Evolutionary conservation across 1,140 invertebrate genomes (phyloP).

Genomic region (Papilio polyxenes): DNA sequence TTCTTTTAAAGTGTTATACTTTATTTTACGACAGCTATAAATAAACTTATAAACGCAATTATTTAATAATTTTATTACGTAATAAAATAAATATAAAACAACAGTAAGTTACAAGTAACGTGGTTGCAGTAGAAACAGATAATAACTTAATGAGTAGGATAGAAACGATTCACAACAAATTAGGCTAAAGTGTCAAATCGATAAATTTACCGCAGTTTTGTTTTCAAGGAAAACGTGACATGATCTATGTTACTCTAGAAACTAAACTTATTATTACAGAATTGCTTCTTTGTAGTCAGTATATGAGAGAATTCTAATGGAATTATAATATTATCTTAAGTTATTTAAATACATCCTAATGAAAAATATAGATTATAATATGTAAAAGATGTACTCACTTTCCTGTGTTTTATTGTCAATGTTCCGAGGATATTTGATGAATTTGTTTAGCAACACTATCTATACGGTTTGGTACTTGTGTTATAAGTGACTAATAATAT

Average conservation of each 20-base stretch:
- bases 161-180: conserved; percentile 68
- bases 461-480: conserved; percentile 70
- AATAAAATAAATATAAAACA: background rate
- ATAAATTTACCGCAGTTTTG: conserved; percentile 82
- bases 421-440: conserved; percentile 54
- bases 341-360: background rate
- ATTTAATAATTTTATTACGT: conserved; percentile 24
- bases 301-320: background rate
- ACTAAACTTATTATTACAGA: conserved; percentile 18
- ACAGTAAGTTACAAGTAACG: background rate
- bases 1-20: background rate
- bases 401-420: conserved; percentile 69
- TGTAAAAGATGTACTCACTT: conserved; percentile 53
- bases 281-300: background rate
- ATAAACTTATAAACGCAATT: background rate
- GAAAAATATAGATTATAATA: conserved; percentile 42
- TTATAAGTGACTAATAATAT: conserved; percentile 61
- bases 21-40: background rate
- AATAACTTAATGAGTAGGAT: conserved; percentile 53
- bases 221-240: conserved; percentile 60
- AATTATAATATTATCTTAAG: background rate
- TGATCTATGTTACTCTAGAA: conserved; percentile 33
- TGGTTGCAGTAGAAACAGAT: conserved; percentile 34
- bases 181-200: conserved; percentile 76
- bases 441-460: conserved; percentile 67